These are phyloP conservation scores for Pantherophis alleghaniensis DNA, from an alignment of 2,797 vertebrate species.

Conservation along the genomic window DNA sequence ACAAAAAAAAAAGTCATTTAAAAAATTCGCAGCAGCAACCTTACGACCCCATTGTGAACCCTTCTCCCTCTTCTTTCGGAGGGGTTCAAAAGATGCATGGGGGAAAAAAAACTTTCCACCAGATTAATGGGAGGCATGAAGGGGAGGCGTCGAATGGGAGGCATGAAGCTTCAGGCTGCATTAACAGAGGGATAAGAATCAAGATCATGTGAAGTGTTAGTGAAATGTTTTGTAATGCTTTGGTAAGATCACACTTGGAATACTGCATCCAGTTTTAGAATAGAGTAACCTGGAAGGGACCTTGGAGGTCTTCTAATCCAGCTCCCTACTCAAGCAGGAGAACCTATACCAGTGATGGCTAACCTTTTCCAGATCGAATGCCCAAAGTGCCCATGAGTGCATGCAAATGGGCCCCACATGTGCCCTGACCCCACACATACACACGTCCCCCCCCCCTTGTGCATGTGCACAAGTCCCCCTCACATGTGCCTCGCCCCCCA, in stretches of 20 bases:
- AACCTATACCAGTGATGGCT: too few relatives aligned
- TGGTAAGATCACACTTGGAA: not conserved
- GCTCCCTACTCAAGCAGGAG: too few relatives aligned
- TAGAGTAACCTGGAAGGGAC: too few relatives aligned
- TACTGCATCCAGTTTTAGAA: not conserved
- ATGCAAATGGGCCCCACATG: too few relatives aligned
- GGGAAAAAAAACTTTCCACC: not conserved
- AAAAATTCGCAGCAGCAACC: not conserved
- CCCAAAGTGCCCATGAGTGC: too few relatives aligned
- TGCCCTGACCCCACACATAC: too few relatives aligned
- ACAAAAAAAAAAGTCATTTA: not conserved
- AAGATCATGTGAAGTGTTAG: not conserved
- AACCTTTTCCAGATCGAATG: too few relatives aligned
- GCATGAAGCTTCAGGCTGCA: not conserved
- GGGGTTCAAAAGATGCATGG: not conserved
- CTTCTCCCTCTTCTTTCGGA: not conserved
- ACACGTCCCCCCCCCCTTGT: too few relatives aligned
- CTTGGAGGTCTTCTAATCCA: too few relatives aligned
- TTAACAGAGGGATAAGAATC: not conserved
- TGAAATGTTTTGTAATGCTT: not conserved
- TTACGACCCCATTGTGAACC: not conserved
- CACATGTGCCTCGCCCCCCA: too few relatives aligned
- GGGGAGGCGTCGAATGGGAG: not conserved
- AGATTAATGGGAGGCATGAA: not conserved
- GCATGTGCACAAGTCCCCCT: too few relatives aligned